Base-by-base conservation (phyloP, 2,797 vertebrate genomes). In the Galagoides demidoff region DNA sequence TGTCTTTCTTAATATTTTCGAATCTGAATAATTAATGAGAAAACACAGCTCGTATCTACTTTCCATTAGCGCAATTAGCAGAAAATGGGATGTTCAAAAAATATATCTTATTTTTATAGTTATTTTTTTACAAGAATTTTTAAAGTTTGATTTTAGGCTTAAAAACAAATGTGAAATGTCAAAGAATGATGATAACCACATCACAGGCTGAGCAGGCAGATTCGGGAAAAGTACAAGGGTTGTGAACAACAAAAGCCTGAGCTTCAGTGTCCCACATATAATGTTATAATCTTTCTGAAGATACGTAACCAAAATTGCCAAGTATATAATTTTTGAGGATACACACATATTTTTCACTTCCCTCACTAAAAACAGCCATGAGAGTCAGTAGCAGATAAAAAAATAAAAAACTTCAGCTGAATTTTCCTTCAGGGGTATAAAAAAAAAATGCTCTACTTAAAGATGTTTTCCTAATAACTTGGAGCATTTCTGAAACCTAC, bases 1-100 rank as follows among this genome's bases (percentile, higher is more conserved):
- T 78, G 11, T 55, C 55, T 84, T 79, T 88, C 29, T 74, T 92
- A 97, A 79, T 45, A 96, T 55, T 52, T 19, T 31, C 16, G 93
- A 85, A 94, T 89, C 57, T 92, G 86, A 92, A 89, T 87, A 96
- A 70, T 82, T 70, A 92, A 78, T 45, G 45, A 81, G 31, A 85
- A 89, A 85, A 5, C 29, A 78, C 43, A 85, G 49, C 39, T 17
- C 17, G 11, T n/a, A 61, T 68, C 49, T 92, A 49, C 22, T 79
- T 92, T 92, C 82, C 73, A 94, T n/a, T 83, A 88, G 43, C 52
- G 7, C 39, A 93, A 76, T 86, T 92, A 95, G 84, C 29, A 95
- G 71, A 90, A 95, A 87, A 55, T 61, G 12, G 29, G 6, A 73
- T 95, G 86, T 83, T 96, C 11, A 89, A 86, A 79, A 87, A n/a